Evolutionary conservation across 1,140 invertebrate genomes (phyloP).

Genomic region (Drosophila repleta): DNA sequence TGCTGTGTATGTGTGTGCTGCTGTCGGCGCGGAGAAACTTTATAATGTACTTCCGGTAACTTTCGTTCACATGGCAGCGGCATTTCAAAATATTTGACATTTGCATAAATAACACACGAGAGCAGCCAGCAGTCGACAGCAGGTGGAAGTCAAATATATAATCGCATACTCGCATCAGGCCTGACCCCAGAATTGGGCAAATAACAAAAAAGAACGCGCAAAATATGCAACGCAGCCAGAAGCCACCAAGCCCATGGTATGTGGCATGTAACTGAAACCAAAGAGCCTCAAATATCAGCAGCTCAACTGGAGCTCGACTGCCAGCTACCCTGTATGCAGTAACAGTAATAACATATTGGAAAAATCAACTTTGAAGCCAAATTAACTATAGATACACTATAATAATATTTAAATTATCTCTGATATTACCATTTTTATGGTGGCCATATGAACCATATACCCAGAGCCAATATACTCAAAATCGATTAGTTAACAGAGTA

Average conservation of each 20-base stretch:
- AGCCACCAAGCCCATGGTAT: slow-evolving; percentile 45
- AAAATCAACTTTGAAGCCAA: too few species aligned
- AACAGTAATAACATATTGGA: background rate
- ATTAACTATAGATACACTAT: too few species aligned
- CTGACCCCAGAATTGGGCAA: slow-evolving; percentile 65
- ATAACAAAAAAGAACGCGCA: slow-evolving; percentile 60
- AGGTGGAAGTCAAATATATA: slow-evolving; percentile 40
- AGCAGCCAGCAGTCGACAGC: slow-evolving; percentile 15
- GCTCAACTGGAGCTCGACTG: background rate
- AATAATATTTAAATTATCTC: too few species aligned
- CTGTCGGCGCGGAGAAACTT: slow-evolving; percentile 45
- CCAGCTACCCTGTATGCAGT: background rate
- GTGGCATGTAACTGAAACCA: slow-evolving; percentile 39
- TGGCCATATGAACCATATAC: background rate
- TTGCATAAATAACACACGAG: slow-evolving; percentile 75
- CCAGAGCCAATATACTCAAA: background rate
- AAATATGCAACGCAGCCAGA: slow-evolving; percentile 56
- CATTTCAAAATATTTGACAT: slow-evolving; percentile 81
- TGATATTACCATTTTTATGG: too few species aligned
- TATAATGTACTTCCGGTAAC: slow-evolving; percentile 79
- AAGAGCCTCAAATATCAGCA: background rate
- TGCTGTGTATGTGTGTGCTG: background rate
- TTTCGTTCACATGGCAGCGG: slow-evolving; percentile 77
- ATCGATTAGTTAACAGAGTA: background rate
- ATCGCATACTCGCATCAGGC: slow-evolving; percentile 19